phyloP scores from a whole-genome alignment of 2,113 vertebrate genomes.

The Regulus satrapa region DNA sequence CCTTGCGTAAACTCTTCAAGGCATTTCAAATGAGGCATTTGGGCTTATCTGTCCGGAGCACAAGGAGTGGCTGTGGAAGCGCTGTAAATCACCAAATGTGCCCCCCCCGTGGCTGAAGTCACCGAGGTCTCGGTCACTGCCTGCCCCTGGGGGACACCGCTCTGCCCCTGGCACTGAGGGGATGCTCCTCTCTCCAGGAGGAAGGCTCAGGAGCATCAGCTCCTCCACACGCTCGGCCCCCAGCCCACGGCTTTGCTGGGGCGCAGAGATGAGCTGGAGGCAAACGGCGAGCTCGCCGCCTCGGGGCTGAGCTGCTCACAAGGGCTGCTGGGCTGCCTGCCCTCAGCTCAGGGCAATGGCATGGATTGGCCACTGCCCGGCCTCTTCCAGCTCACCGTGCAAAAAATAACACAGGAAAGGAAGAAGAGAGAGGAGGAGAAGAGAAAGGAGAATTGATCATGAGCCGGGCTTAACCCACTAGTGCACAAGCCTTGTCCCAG shows the following conservation, averaged over 20 bases:
- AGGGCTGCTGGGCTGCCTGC: background rate
- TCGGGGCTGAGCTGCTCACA: background rate
- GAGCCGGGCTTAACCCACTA: background rate
- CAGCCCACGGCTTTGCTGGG: background rate
- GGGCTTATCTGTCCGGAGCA: background rate
- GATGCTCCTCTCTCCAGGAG: background rate
- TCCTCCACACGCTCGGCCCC: background rate
- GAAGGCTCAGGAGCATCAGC: background rate
- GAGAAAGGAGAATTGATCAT: background rate
- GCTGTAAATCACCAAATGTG: background rate
- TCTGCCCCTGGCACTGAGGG: background rate
- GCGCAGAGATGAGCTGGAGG: background rate
- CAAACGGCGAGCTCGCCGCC: background rate
- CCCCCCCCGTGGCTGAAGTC: background rate
- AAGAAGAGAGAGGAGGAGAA: background rate
- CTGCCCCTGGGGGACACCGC: background rate
- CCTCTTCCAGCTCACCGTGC: background rate
- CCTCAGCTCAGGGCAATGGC: accelerated
- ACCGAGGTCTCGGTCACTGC: background rate
- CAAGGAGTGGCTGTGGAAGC: background rate
- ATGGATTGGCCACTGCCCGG: background rate
- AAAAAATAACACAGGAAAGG: background rate
- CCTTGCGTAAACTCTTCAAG: background rate
- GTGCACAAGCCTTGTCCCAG: background rate
- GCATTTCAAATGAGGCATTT: background rate